These are phyloP conservation scores for Orthonevra nobilis DNA, from an alignment of 2,888 invertebrate genomes.

Conservation along the genomic window DNA sequence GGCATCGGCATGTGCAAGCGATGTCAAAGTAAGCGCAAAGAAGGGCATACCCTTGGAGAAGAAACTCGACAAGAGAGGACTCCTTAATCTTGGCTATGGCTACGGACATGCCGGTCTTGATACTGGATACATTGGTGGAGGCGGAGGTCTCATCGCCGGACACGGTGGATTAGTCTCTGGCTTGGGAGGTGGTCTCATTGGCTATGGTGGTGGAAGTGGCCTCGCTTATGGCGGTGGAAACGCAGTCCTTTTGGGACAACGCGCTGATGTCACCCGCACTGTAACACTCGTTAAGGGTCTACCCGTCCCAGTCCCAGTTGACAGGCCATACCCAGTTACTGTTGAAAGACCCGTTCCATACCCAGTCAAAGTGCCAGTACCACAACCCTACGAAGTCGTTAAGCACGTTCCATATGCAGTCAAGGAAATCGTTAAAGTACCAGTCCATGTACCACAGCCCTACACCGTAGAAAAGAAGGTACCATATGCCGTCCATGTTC, in stretches of 20 bases:
- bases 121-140: slow-evolving; percentile 86
- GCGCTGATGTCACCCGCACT: slow-evolving; percentile 84
- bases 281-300: slow-evolving; percentile 88
- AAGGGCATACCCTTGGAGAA: slow-evolving; percentile 85
- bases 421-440: no score
- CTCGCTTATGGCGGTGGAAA: slow-evolving; percentile 66
- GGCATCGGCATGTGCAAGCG: slow-evolving; percentile 85
- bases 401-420: slow-evolving; percentile 82
- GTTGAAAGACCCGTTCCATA: no score
- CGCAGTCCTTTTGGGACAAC: slow-evolving; percentile 79
- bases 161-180: slow-evolving; percentile 75
- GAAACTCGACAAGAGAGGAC: slow-evolving; percentile 91
- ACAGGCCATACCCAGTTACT: slow-evolving; percentile 85
- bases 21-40: slow-evolving; percentile 82
- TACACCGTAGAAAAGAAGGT: slow-evolving; percentile 81
- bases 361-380: slow-evolving; percentile 83
- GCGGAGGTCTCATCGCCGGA: slow-evolving; percentile 79
- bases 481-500: slow-evolving; percentile 76
- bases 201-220: slow-evolving; percentile 78
- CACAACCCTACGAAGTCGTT: slow-evolving; percentile 83
- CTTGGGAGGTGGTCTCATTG: slow-evolving; percentile 52
- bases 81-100: slow-evolving; percentile 89
- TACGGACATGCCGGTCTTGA: slow-evolving; percentile 89
- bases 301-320: slow-evolving; percentile 83
- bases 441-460: slow-evolving; percentile 82